These are phyloP conservation scores for Morelia viridis DNA, from an alignment of 2,797 vertebrate species.

Conservation along the genomic window DNA sequence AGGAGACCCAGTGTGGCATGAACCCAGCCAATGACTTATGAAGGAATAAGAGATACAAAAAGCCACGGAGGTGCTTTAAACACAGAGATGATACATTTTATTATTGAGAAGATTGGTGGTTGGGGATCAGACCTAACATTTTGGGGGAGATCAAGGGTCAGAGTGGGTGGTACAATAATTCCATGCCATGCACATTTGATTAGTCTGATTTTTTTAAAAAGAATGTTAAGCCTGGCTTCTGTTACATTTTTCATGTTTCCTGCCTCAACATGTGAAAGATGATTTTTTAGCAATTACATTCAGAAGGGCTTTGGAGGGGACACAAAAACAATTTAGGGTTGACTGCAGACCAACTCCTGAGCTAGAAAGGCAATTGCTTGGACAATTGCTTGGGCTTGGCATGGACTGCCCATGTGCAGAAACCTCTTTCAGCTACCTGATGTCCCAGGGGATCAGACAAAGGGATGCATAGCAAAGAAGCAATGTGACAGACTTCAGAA, in stretches of 20 bases:
- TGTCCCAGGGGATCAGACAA: background rate
- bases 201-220: background rate
- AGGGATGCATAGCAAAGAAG: background rate
- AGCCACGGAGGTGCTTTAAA: background rate
- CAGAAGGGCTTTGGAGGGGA: background rate
- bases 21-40: background rate
- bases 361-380: background rate
- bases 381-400: background rate
- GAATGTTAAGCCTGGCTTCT: background rate
- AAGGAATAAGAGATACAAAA: background rate
- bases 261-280: background rate
- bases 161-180: background rate
- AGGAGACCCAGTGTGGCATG: background rate
- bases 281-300: background rate
- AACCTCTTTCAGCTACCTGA: background rate
- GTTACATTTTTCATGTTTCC: background rate
- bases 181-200: background rate
- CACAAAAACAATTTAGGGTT: background rate
- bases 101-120: background rate
- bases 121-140: background rate
- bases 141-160: background rate
- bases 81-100: background rate
- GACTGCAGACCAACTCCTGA: background rate
- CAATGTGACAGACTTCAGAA: background rate
- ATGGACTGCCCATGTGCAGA: background rate